phyloP scores from a whole-genome alignment of 2,797 vertebrate species.

The Xyrichtys novacula region DNA sequence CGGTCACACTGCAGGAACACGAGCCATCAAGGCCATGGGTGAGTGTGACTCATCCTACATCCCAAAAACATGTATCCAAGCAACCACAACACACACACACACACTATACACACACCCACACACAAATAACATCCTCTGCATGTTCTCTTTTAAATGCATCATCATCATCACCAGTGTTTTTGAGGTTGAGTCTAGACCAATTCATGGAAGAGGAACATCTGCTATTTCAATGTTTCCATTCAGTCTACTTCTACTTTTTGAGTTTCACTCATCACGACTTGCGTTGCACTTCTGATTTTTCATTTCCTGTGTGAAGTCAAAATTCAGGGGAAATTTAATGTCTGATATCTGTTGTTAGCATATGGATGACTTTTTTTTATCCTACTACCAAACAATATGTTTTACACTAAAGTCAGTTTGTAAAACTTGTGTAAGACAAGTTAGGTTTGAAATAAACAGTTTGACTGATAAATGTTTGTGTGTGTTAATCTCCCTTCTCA shows the following conservation, averaged over 20 bases:
- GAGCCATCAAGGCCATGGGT: constrained; percentile 98
- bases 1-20: constrained; percentile 92
- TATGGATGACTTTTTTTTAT: neutral
- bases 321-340: constrained; percentile 1
- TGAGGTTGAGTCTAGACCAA: constrained; percentile 28
- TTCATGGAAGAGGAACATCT: constrained; percentile 52
- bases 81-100: constrained; percentile 25
- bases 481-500: constrained; percentile 6
- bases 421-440: neutral
- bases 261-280: constrained; percentile 47
- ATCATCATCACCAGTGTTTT: constrained; percentile 31
- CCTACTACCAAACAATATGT: neutral
- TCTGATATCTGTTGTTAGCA: neutral
- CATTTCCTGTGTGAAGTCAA: constrained; percentile 47
- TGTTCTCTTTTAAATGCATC: constrained; percentile 41
- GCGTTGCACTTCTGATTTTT: constrained; percentile 49
- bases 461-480: neutral
- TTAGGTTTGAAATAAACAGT: neutral
- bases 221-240: constrained; percentile 56
- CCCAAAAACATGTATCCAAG: neutral
- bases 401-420: neutral
- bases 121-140: constrained; percentile 4
- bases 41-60: constrained; percentile 38
- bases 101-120: no score
- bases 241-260: constrained; percentile 57